phyloP scores from a whole-genome alignment of 2,888 invertebrate species.

The Mimachlamys varia region DNA sequence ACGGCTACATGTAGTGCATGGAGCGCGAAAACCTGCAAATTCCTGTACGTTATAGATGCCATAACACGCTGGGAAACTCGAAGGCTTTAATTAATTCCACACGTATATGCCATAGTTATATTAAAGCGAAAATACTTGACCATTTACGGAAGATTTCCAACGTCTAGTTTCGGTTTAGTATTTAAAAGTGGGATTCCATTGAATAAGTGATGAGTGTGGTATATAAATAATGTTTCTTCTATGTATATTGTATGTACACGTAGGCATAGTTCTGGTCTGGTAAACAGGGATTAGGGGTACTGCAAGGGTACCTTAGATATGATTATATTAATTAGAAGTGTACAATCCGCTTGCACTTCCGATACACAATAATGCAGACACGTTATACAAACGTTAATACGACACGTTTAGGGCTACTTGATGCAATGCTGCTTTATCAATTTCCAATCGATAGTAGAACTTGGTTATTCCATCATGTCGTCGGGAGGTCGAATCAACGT shows the following conservation, averaged over 20 bases:
- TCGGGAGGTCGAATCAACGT: neutral
- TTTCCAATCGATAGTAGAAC: neutral
- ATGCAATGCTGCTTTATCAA: neutral
- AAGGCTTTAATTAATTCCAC: too few relatives aligned
- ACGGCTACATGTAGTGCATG: too few relatives aligned
- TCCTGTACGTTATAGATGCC: too few relatives aligned
- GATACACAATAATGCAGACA: neutral
- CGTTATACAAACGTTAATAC: neutral
- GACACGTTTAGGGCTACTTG: neutral
- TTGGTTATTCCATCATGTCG: neutral
- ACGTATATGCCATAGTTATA: too few relatives aligned
- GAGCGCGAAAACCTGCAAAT: too few relatives aligned
- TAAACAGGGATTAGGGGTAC: neutral
- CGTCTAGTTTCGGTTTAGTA: neutral
- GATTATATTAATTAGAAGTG: neutral
- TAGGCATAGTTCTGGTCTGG: neutral
- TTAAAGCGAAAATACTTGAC: neutral
- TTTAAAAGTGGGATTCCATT: too few relatives aligned
- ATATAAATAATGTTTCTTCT: neutral
- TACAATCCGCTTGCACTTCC: neutral
- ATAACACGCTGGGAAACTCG: too few relatives aligned
- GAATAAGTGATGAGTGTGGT: neutral
- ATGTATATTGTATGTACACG: neutral
- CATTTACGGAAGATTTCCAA: neutral
- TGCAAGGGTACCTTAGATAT: neutral